phyloP scores from a whole-genome alignment of 2,113 vertebrate genomes.

The Callithrix jacchus region DNA sequence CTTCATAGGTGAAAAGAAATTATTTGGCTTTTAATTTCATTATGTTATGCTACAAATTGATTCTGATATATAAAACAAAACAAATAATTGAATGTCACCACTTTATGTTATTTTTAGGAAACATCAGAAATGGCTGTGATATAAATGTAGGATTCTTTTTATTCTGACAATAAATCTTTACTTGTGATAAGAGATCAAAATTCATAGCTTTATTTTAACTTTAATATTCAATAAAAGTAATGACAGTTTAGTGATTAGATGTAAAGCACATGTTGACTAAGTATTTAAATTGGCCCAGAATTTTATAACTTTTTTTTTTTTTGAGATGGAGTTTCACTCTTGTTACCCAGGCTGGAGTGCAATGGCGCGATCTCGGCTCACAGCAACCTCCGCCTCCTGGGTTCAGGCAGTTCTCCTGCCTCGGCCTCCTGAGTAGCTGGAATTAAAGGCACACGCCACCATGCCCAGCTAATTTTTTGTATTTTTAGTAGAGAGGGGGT shows the following conservation, averaged over 20 bases:
- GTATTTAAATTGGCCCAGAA: slow-evolving; percentile 39
- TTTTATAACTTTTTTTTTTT: slow-evolving; percentile 35
- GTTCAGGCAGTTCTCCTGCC: no score
- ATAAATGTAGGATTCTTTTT: slow-evolving; percentile 13
- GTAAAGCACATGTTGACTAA: slow-evolving; percentile 29
- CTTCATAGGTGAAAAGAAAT: slow-evolving; percentile 11
- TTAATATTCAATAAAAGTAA: slow-evolving; percentile 15
- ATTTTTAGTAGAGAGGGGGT: no score
- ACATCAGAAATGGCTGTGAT: neutral
- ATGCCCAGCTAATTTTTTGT: no score
- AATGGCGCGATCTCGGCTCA: no score
- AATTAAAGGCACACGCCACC: no score
- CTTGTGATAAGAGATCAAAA: neutral
- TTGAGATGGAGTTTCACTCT: no score
- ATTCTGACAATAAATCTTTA: slow-evolving; percentile 22
- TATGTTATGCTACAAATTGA: slow-evolving; percentile 11
- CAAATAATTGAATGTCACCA: slow-evolving; percentile 29
- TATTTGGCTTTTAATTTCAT: slow-evolving; percentile 10
- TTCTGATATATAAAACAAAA: slow-evolving; percentile 37
- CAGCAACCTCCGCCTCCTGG: no score
- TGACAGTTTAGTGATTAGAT: slow-evolving; percentile 1
- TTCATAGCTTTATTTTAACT: slow-evolving; percentile 45
- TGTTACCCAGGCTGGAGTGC: no score
- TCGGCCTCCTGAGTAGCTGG: no score
- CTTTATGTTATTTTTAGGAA: slow-evolving; percentile 17